These are phyloP conservation scores for Pandemis cinnamomeana DNA, from an alignment of 2,888 invertebrate genomes.

Conservation along the genomic window DNA sequence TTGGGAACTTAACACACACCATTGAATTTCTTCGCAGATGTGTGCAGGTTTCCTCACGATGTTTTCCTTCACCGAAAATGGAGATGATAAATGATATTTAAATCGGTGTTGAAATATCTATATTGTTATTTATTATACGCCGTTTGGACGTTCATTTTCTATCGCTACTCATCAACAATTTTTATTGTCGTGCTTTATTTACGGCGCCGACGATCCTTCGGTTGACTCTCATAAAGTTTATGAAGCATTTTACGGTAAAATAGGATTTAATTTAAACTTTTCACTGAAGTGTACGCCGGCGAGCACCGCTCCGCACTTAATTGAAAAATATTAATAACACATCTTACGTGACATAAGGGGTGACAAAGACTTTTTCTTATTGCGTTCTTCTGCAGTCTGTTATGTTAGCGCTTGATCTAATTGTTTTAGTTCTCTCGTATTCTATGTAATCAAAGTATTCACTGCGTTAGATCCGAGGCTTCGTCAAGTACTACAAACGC, in stretches of 20 bases:
- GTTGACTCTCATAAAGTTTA: conserved; percentile 40
- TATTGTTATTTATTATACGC: background rate
- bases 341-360: conserved; percentile 9
- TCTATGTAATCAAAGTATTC: too few relatives aligned
- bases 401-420: background rate
- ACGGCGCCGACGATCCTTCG: conserved; percentile 10
- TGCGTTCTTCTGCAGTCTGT: background rate
- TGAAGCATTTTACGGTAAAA: conserved; percentile 44
- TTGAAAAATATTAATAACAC: conserved; percentile 34
- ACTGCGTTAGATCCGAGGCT: too few relatives aligned
- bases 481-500: too few relatives aligned
- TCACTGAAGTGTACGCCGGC: conserved; percentile 35
- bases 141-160: background rate
- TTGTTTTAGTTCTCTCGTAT: background rate
- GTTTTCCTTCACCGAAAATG: too few relatives aligned
- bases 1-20: too few relatives aligned
- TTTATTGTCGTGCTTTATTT: conserved; percentile 20
- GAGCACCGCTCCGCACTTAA: conserved; percentile 4
- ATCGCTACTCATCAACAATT: conserved; percentile 13
- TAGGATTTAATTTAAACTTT: conserved; percentile 45
- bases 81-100: background rate
- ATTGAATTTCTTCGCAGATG: too few relatives aligned
- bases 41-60: too few relatives aligned
- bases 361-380: background rate
- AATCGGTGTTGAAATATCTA: background rate